Base-by-base conservation (phyloP, 2,797 vertebrate species). In the Ptychobarbus kaznakovi region DNA sequence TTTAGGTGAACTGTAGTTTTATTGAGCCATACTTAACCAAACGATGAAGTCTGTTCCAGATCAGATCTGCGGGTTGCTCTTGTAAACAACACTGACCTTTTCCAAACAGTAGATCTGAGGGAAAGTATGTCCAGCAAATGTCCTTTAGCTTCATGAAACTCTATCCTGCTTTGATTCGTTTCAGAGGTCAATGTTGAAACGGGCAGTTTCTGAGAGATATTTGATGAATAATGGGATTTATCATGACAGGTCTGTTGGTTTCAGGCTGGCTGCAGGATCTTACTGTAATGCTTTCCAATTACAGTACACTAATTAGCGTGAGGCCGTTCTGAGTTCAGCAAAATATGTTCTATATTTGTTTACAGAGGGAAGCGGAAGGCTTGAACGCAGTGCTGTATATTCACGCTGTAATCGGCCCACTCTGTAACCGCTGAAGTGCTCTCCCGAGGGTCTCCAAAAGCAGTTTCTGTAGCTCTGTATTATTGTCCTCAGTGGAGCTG, bases 401-500 rank as follows among this genome's bases (percentile, higher is more conserved):
- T 82, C 16, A 20, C 1, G 1, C 69, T 86, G 81, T 78, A 85
- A 85, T 85, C 66, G 9, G 35, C 77, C 70, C 76, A 46, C 53
- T 61, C 44, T 80, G 22, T 51, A 86, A 79, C 66, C 18, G 32
- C 65, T 25, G 51, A 82, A 86, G 51, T 68, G 63, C 58, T 78
- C 74, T 78, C 80, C 76, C 4, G 22, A 61, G 85, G 51, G 85
- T 68, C 49, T 69, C 76, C 53, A 51, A 61, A 63, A 72, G 6
- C 66, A 1, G 16, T 69, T 63, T 72, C 28, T 72, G n/a, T 61
- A 78, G 61, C 20, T 68, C 51, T 42, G 40, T 78, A 35, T 51
- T 80, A 72, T 51, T 80, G 42, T 63, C 35, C 83, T 63, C 68
- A n/a, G 42, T 73, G 53, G 83, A 80, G 83, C 32, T 72, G 51